Conservation (phyloP, 2,888 invertebrate genomes). For the Congeria kusceri region DNA sequence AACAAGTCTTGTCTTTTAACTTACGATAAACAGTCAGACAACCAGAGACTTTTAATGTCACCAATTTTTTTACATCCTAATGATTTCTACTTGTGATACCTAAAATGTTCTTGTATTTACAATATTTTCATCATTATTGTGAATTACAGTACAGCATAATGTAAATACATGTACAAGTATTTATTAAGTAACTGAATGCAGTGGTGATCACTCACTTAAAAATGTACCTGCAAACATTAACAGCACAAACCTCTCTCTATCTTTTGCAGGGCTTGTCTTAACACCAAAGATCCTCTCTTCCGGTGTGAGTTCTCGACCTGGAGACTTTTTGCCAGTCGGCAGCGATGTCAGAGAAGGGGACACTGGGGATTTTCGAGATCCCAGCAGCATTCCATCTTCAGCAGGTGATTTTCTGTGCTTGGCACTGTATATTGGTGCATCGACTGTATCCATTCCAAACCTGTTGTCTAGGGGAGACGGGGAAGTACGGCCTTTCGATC, state of each 20-base stretch:
- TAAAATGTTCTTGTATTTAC: too few species aligned
- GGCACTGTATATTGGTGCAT: slow-evolving; percentile 2
- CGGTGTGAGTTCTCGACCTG: slow-evolving; percentile 59
- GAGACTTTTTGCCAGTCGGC: slow-evolving; percentile 35
- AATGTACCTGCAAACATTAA: background rate
- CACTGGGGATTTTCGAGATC: slow-evolving; percentile 18
- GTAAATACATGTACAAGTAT: too few species aligned
- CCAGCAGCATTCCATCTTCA: slow-evolving; percentile 18
- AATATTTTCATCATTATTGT: too few species aligned
- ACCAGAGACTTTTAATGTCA: too few species aligned
- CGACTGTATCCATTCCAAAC: slow-evolving; percentile 1
- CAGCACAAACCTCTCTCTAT: slow-evolving; percentile 23
- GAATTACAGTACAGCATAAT: too few species aligned
- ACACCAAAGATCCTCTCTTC: slow-evolving; percentile 78
- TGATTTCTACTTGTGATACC: too few species aligned
- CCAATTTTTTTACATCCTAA: too few species aligned
- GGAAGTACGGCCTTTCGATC: slow-evolving; percentile 15
- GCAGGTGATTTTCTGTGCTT: slow-evolving; percentile 34
- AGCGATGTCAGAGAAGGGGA: slow-evolving; percentile 24
- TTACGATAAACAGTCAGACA: too few species aligned
- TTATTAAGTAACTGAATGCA: too few species aligned
- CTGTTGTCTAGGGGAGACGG: slow-evolving; percentile 37
- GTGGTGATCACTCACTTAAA: background rate
- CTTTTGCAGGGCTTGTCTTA: slow-evolving; percentile 68
- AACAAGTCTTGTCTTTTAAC: too few species aligned